Evolutionary conservation across 2,888 invertebrate species (phyloP).

Genomic region (Philhelius pedissequus): DNA sequence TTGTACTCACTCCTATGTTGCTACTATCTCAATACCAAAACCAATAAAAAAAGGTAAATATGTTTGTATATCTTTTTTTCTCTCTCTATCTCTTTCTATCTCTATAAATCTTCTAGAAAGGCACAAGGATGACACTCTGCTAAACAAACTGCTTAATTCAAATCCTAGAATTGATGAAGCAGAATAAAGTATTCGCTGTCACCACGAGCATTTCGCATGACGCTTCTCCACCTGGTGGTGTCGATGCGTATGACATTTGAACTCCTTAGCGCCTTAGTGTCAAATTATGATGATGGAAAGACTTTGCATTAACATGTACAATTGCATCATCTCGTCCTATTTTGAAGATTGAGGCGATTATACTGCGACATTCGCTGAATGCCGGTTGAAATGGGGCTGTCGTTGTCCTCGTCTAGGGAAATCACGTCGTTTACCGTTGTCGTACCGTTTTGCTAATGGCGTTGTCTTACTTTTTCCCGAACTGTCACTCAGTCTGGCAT

Average conservation of each 20-base stretch:
- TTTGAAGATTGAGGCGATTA: slow-evolving; percentile 29
- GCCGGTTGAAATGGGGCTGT: neutral
- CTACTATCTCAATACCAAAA: neutral
- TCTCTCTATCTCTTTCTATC: neutral
- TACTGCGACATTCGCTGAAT: slow-evolving; percentile 46
- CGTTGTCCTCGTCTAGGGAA: neutral
- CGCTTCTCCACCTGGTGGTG: slow-evolving; percentile 46
- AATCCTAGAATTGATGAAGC: slow-evolving; percentile 47
- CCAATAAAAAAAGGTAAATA: neutral
- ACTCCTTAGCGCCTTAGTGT: slow-evolving; percentile 46
- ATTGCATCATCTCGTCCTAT: slow-evolving; percentile 63
- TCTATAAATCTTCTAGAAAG: slow-evolving; percentile 33
- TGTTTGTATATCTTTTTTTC: neutral
- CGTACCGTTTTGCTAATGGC: slow-evolving; percentile 26
- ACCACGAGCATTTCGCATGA: slow-evolving; percentile 54
- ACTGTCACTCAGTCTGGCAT: slow-evolving; percentile 37
- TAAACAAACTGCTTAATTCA: slow-evolving; percentile 45
- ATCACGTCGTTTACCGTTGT: slow-evolving; percentile 21
- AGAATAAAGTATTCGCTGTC: slow-evolving; percentile 39
- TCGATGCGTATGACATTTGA: slow-evolving; percentile 47
- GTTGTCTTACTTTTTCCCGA: slow-evolving; percentile 31
- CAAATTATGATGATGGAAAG: slow-evolving; percentile 57
- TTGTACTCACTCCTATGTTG: slow-evolving; percentile 12
- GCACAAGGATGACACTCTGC: slow-evolving; percentile 48
- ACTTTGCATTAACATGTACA: slow-evolving; percentile 52